phyloP scores from a whole-genome alignment of 2,888 invertebrate species.

The Leptopilina myrica region DNA sequence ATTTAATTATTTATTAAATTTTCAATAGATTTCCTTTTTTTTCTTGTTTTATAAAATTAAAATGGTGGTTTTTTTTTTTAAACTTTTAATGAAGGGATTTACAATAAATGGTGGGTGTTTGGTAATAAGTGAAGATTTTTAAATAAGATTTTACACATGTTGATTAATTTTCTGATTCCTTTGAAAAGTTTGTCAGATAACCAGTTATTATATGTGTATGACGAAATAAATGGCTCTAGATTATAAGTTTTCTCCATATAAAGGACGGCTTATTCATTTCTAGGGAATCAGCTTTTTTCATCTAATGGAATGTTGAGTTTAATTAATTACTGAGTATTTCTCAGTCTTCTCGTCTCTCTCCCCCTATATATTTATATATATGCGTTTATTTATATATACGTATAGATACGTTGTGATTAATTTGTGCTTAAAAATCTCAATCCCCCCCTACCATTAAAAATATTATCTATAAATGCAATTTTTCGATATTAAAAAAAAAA shows the following conservation, averaged over 20 bases:
- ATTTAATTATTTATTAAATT: no score
- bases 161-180: conserved; percentile 36
- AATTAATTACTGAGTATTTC: conserved; percentile 39
- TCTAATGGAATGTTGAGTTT: conserved; percentile 37
- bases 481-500: no score
- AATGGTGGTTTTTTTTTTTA: not conserved
- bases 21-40: no score
- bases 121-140: not conserved
- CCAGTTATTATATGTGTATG: conserved; percentile 33
- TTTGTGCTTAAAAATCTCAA: conserved; percentile 2
- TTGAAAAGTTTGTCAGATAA: conserved; percentile 34
- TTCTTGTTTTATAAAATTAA: not conserved
- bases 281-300: conserved; percentile 41
- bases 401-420: conserved; percentile 10
- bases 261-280: conserved; percentile 40
- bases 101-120: not conserved
- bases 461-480: no score
- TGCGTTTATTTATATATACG: no score
- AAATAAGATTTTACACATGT: conserved; percentile 3
- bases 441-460: not conserved
- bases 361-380: not conserved
- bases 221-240: conserved; percentile 34
- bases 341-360: conserved; percentile 26
- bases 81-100: not conserved
- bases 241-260: conserved; percentile 34